phyloP scores from a whole-genome alignment of 2,797 vertebrate genomes.

The Oophaga sylvatica region DNA sequence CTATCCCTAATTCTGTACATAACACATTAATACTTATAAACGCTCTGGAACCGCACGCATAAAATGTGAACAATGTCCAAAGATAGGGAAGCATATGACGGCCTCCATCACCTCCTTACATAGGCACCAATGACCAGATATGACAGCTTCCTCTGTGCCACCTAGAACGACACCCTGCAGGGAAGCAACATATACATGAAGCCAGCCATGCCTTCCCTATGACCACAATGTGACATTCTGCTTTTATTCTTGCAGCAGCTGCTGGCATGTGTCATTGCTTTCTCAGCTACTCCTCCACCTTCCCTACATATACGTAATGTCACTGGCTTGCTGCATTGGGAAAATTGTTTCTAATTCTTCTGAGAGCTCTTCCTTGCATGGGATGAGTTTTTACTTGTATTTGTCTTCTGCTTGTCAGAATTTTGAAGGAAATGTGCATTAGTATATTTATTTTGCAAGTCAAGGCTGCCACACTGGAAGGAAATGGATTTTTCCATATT shows the following conservation, averaged over 20 bases:
- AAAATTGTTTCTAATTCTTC: constrained; percentile 26
- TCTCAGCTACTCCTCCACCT: constrained; percentile 19
- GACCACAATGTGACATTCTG: background rate
- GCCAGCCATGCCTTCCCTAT: background rate
- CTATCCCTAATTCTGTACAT: no score
- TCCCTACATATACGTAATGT: background rate
- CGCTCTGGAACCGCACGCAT: no score
- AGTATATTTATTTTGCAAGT: background rate
- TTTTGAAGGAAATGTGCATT: constrained; percentile 8
- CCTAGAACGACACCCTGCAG: background rate
- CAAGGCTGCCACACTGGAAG: background rate
- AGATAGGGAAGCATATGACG: no score
- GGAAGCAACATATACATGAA: background rate
- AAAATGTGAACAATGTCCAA: no score
- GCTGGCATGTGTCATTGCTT: constrained; percentile 1
- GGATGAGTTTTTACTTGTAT: background rate
- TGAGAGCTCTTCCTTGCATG: background rate
- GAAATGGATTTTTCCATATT: background rate
- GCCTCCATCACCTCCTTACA: no score
- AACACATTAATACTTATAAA: no score
- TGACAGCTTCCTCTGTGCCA: background rate
- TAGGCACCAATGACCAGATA: background rate
- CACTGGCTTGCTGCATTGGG: background rate
- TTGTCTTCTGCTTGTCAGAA: background rate
- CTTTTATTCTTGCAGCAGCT: background rate